Evolutionary conservation across 2,113 vertebrate genomes (phyloP), one percentile per base, ranked within the genome.

Genomic region (Silurus meridionalis): DNA sequence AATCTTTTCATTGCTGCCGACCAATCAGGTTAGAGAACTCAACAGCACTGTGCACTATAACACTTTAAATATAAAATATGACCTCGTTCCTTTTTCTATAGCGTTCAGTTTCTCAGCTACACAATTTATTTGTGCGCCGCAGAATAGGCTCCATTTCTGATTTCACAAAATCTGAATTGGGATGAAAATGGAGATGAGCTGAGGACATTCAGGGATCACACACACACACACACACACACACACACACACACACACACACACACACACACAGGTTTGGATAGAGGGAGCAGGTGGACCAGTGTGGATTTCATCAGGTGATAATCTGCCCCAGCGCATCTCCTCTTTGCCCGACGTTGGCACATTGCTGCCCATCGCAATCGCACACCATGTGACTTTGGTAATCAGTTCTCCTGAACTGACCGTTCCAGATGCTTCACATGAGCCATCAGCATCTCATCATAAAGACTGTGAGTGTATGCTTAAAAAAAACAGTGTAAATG

Each of bases 231-330:
- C 67, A 72, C 46, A 88, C 77, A 84, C 57, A 81, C 64, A 52
- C 28, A 66, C 46, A 74, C 21, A 55, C 55, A 82, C 69, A 74
- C 80, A 74, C 57, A 64, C 23, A 83, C 80, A 84, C 28, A 88
- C 80, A 86, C 61, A 83, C 60, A 58, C 48, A 75, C 71, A 77
- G 60, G 63, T 50, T n/a, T 37, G 52, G 0, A 46, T 19, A 1
- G 66, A 63, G 83, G 83, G 79, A 89, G 85, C 83, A 89, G 88
- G 88, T 89, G 88, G 79, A 57, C 21, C 50, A 23, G 83, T 82
- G 63, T 83, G 85, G 63, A 81, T 87, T 89, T 87, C 83, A 89
- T 87, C 88, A 87, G n/a, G 7, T 83, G 8, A 25, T 85, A 66
- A 85, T 81, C 74, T 55, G 66, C 48, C 11, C 28, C 9, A 10